Evolutionary conservation across 2,888 invertebrate genomes (phyloP).

Genomic region (Drosophila longiperda): DNA sequence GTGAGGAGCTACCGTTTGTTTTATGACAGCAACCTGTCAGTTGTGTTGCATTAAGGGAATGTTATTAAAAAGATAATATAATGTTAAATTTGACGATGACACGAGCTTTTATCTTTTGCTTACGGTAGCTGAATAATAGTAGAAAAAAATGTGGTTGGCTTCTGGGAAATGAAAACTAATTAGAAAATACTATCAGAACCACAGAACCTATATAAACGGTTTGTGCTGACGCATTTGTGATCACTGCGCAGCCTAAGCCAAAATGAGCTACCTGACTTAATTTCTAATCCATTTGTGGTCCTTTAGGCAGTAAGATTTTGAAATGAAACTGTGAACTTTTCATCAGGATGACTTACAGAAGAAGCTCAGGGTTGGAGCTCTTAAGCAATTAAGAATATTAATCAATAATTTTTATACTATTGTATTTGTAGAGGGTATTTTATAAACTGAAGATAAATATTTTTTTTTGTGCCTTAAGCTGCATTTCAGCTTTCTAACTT

Average conservation of each 20-base stretch:
- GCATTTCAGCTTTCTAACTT: too few relatives aligned
- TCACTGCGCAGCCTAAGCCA: not conserved
- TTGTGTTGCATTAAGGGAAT: slow-evolving; percentile 43
- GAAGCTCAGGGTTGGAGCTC: not conserved
- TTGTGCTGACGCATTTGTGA: slow-evolving; percentile 4
- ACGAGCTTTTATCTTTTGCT: slow-evolving; percentile 57
- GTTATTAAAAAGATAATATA: slow-evolving; percentile 73
- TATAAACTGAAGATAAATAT: not conserved
- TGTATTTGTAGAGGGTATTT: not conserved
- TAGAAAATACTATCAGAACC: not conserved
- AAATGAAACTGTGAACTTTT: not conserved
- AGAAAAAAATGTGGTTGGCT: not conserved
- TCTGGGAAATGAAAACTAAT: not conserved
- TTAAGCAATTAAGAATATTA: not conserved
- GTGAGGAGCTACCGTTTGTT: slow-evolving; percentile 50
- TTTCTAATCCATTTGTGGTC: not conserved
- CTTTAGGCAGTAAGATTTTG: not conserved
- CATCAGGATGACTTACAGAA: not conserved
- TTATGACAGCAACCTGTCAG: slow-evolving; percentile 78
- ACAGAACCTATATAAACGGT: not conserved
- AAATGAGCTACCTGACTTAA: not conserved
- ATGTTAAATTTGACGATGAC: slow-evolving; percentile 36
- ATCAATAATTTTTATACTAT: accelerated
- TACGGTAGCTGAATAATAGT: slow-evolving; percentile 23
- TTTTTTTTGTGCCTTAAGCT: not conserved